These are phyloP conservation scores for Polyergus mexicanus DNA, from an alignment of 1,140 invertebrate species.

Conservation along the genomic window DNA sequence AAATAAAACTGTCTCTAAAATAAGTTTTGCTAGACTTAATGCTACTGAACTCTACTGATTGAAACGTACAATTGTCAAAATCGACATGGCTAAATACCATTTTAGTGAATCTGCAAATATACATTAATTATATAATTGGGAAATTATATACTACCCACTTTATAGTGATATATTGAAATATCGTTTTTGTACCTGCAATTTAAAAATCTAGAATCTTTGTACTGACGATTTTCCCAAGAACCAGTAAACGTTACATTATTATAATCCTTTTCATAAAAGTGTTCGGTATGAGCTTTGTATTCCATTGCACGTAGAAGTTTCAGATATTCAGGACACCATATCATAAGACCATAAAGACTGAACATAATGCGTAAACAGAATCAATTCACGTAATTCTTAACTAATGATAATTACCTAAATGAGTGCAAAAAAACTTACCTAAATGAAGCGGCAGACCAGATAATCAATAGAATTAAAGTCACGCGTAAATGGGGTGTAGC, in stretches of 20 bases:
- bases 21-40: slow-evolving; percentile 87
- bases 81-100: slow-evolving; percentile 87
- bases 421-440: slow-evolving; percentile 75
- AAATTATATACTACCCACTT: background rate
- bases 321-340: slow-evolving; percentile 83
- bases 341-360: slow-evolving; percentile 83
- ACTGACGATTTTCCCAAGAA: slow-evolving; percentile 86
- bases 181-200: slow-evolving; percentile 79
- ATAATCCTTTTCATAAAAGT: slow-evolving; percentile 71
- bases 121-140: slow-evolving; percentile 69
- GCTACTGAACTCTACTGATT: slow-evolving; percentile 86
- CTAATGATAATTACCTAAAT: slow-evolving; percentile 12
- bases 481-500: slow-evolving; percentile 85
- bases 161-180: background rate
- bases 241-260: slow-evolving; percentile 79
- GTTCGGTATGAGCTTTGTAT: slow-evolving; percentile 81
- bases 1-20: slow-evolving; percentile 86
- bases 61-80: slow-evolving; percentile 87
- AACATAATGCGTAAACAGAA: slow-evolving; percentile 70
- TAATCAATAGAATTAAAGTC: slow-evolving; percentile 82
- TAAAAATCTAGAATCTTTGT: slow-evolving; percentile 81
- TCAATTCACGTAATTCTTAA: slow-evolving; percentile 72
- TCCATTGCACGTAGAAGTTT: slow-evolving; percentile 84
- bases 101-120: slow-evolving; percentile 84
- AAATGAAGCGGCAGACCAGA: slow-evolving; percentile 82